Percentiles rank a stretch among this genome's conserved stretches.
phyloP scores from a whole-genome alignment of 2,113 vertebrate genomes.

The Tamias sibiricus region DNA sequence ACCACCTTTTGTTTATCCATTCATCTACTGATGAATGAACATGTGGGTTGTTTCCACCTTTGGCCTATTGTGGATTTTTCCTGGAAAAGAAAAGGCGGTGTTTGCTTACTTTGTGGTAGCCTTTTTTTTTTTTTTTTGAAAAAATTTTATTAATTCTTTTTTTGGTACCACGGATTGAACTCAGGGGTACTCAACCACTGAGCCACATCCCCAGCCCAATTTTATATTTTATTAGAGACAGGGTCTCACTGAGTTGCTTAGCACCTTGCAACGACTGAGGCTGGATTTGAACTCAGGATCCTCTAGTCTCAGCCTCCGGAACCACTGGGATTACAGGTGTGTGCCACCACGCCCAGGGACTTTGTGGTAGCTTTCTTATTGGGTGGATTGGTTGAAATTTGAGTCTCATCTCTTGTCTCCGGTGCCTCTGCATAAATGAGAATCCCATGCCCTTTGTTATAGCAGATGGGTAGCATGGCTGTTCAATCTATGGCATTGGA shows the following conservation, averaged over 20 bases:
- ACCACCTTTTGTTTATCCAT: neutral
- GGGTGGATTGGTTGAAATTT: neutral
- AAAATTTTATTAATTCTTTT: no score
- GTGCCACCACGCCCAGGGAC: no score
- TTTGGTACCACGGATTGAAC: no score
- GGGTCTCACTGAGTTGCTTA: no score
- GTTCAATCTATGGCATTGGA: neutral
- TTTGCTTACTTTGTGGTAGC: neutral
- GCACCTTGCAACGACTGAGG: no score
- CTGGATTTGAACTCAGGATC: no score
- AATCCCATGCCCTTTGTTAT: neutral
- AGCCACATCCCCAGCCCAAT: no score
- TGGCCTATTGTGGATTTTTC: neutral
- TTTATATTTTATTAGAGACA: no score
- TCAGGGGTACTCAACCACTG: no score
- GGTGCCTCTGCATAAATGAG: neutral
- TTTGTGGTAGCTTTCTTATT: neutral
- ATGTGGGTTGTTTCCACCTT: neutral
- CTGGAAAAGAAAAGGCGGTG: neutral
- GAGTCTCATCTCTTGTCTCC: neutral
- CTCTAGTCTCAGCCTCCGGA: no score
- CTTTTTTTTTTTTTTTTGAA: neutral
- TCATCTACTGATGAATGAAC: neutral
- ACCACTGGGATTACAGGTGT: no score
- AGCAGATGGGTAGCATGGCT: neutral